Percentiles rank a stretch among this genome's conserved stretches.
Evolutionary conservation across 2,113 vertebrate genomes (phyloP).

Genomic region (Engystomops pustulosus): DNA sequence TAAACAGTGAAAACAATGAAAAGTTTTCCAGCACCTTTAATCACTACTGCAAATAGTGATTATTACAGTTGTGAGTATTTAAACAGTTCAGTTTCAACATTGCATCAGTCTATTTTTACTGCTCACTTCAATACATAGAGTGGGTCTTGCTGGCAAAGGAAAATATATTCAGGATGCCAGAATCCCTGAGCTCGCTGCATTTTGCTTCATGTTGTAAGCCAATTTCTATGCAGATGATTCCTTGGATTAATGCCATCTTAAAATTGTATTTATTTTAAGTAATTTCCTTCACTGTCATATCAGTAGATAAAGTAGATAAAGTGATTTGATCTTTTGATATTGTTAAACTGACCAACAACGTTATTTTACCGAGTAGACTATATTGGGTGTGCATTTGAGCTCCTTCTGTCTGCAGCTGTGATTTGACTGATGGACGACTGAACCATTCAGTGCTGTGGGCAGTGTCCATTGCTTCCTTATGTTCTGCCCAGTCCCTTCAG

Average conservation of each 20-base stretch:
- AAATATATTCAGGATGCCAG: background rate
- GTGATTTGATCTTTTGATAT: no score
- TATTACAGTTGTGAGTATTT: background rate
- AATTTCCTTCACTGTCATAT: background rate
- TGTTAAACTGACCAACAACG: no score
- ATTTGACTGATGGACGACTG: no score
- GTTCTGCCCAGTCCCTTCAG: no score
- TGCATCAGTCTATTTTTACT: background rate
- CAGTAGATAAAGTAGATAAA: background rate
- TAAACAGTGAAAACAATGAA: no score
- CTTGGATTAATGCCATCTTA: background rate
- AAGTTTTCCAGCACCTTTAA: background rate
- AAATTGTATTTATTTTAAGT: background rate
- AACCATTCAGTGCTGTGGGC: no score
- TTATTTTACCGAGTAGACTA: no score
- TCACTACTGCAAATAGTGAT: background rate
- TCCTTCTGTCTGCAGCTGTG: no score
- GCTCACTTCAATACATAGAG: background rate
- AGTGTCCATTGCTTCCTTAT: no score
- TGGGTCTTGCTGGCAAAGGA: background rate
- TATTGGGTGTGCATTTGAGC: no score
- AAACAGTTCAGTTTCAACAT: background rate
- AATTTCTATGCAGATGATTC: background rate
- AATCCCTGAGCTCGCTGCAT: background rate
- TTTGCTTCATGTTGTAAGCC: background rate